Evolutionary conservation across 2,797 vertebrate species (phyloP), one percentile per base, ranked within the genome.

Genomic region (Leucoraja ocellata): DNA sequence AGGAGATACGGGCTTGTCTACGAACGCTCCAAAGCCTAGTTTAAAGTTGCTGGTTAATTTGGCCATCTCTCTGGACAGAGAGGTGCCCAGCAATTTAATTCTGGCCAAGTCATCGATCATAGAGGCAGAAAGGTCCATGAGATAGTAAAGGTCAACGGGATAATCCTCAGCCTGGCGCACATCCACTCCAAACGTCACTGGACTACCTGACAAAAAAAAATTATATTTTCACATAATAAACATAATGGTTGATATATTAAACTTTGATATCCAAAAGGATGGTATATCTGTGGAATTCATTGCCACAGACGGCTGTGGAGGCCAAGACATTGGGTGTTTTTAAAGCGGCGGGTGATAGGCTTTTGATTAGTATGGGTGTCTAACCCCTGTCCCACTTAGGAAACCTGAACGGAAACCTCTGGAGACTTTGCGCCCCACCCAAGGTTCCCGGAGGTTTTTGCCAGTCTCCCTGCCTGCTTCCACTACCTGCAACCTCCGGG

Each of bases 101-200:
- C 94, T 98, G 28, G 96, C 93, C 94, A 99, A 96, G 94, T 99
- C 99, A 1, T 99, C 98, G 0, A 96, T 90, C 99, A 99, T 99
- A 93, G 99, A 99, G 39, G 97, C 98, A 0, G 99, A 99, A 94
- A 99, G 97, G 95, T 99, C 99, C 99, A 99, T 99, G 95, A 99
- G 96, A 96, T 99, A 99, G 96, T 99, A 99, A 93, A 99, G 96
- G 94, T 99, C 99, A 93, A 99, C 98, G 0, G 99, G 99, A 94
- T 99, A 98, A 95, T 99, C 98, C 95, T 99, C 98, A 0, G 97
- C 97, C 95, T 98, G 98, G 91, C 98, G 98, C 93, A 99, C 97
- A 93, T 97, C 97, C 79, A 99, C 97, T 95, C 98, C 98, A 94
- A 99, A 97, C 61, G 97, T 98, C 95, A 98, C 95, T 93, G 97